Base-by-base conservation (phyloP, 2,888 invertebrate genomes). In the Acleris emargana region DNA sequence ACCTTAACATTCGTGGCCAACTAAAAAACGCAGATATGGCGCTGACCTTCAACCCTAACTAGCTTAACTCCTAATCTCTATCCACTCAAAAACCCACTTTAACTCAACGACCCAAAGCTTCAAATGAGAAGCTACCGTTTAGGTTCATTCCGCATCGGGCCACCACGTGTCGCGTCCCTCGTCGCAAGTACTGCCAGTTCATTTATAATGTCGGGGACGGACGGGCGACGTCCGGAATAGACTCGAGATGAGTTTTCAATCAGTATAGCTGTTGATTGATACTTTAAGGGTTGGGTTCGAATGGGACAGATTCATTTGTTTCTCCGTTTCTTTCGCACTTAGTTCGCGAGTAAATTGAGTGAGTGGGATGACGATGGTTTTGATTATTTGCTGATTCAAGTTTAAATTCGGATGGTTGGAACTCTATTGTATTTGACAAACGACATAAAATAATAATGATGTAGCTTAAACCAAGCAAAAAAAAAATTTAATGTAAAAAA, bases 141-240 rank as follows among this genome's bases (percentile, higher is more conserved):
- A 25, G 45, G 59, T 60, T 32, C 38, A 55, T 64, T 60, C 64
- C 59, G 32, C 43, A 43, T 28, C 16, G 32, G 54, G 55, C 45
- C 47, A 20, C 22, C 3, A 45, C 43, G 60, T 57, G 55, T 57
- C 55, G 55, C 55, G 43, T 57, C 60, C 57, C 55, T 32, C 28
- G 50, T 38, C 38, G 57, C 55, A 64, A 60, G 50, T 58, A 49
- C 49, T 43, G 50, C 64, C 58, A 25, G 64, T 60, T 61, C 66
- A 66, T 66, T 66, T 61, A 66, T 66, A 66, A 66, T 54, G 59
- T 49, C 47, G 42, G 43, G 22, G 59, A 59, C 45, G 50, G 64
- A 64, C 54, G 64, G 58, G 54, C 53, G 63, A 58, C 59, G 32
- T 60, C 50, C 64, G 43, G 54, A 55, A 60, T 59, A 13, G 58